These are phyloP conservation scores for Caenorhabditis brenneri DNA, from an alignment of 1,140 invertebrate species.

Conservation along the genomic window DNA sequence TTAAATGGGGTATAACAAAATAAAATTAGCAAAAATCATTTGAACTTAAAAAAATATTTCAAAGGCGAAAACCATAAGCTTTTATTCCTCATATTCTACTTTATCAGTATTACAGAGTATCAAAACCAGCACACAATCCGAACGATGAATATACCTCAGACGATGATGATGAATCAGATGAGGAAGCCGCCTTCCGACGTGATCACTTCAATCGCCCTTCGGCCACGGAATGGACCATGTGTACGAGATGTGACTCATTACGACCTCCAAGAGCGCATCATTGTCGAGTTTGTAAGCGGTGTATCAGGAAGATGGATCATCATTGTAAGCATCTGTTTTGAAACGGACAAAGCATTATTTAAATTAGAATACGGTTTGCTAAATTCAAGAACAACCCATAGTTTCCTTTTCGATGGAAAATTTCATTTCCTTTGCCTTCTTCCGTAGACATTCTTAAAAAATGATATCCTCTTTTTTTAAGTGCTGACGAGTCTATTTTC, in stretches of 20 bases:
- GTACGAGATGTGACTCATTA: constrained; percentile 83
- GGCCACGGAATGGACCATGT: constrained; percentile 81
- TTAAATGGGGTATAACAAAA: too few relatives aligned
- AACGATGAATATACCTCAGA: constrained; percentile 43
- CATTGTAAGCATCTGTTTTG: constrained; percentile 76
- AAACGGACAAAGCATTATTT: too few relatives aligned
- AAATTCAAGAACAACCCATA: too few relatives aligned
- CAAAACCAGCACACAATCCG: background rate
- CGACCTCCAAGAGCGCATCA: constrained; percentile 85
- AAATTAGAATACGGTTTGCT: too few relatives aligned
- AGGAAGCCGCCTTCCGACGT: constrained; percentile 4
- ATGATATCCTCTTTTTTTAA: too few relatives aligned
- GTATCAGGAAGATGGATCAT: constrained; percentile 87
- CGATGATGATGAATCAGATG: constrained; percentile 48
- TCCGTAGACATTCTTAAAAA: too few relatives aligned
- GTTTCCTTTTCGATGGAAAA: too few relatives aligned
- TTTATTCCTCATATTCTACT: too few relatives aligned
- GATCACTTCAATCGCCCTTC: constrained; percentile 67
- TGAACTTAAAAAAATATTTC: too few relatives aligned
- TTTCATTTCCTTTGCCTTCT: too few relatives aligned
- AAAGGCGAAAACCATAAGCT: too few relatives aligned
- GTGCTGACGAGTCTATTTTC: constrained; percentile 6
- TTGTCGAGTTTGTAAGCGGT: constrained; percentile 85
- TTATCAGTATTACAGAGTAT: constrained; percentile 33
- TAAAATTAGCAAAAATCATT: too few relatives aligned